Conservation (phyloP, 2,113 vertebrate species). For the Urocolius indicus region DNA sequence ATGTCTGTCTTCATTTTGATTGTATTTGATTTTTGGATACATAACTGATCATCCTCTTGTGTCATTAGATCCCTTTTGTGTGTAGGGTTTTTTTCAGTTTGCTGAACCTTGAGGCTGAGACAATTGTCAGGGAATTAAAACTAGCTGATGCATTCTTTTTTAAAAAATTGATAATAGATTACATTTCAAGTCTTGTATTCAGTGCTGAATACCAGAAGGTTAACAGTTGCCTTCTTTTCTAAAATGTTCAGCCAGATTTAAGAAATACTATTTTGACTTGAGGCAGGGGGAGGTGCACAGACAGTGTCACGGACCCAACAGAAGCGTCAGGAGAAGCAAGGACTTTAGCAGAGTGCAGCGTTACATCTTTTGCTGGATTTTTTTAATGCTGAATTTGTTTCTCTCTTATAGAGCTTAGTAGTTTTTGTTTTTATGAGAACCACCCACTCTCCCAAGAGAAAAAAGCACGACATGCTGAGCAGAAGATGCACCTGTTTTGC, state of each 20-base stretch:
- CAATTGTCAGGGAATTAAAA: not conserved
- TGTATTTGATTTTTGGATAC: not conserved
- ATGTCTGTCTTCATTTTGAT: not conserved
- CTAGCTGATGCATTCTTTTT: not conserved
- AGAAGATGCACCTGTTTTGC: constrained; percentile 31
- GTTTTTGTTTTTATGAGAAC: constrained; percentile 49
- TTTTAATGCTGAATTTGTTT: constrained; percentile 17
- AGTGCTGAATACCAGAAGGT: not conserved
- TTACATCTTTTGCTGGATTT: not conserved
- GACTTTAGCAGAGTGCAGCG: not conserved
- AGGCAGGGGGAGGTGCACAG: not conserved
- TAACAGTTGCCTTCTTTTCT: not conserved
- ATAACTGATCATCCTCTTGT: not conserved
- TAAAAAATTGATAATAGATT: not conserved
- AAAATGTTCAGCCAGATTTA: not conserved
- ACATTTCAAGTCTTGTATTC: not conserved
- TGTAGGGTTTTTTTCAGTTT: not conserved
- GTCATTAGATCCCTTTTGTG: not conserved
- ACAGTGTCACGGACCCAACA: rapidly evolving
- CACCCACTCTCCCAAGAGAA: constrained; percentile 38
- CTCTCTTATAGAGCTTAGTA: not conserved
- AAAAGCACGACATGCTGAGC: not conserved
- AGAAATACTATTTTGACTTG: not conserved
- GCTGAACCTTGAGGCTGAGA: not conserved
- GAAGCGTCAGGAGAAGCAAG: not conserved